Percentiles rank a stretch among this genome's conserved stretches.
phyloP scores from a whole-genome alignment of 1,140 invertebrate genomes.

The Cherax destructor region DNA sequence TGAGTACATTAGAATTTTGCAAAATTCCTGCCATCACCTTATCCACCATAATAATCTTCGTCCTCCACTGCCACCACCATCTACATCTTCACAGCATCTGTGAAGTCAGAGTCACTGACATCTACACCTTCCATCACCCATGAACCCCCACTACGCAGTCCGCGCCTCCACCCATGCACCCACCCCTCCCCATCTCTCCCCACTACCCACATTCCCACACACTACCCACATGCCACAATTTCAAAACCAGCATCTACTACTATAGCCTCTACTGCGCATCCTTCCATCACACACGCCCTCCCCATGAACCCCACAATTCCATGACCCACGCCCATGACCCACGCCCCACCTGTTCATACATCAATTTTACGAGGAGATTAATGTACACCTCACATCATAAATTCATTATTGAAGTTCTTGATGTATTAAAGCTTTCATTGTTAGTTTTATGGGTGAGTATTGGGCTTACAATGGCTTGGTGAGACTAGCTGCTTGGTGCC shows the following conservation, averaged over 20 bases:
- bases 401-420: neutral
- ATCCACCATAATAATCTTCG: neutral
- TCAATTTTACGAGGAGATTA: slow-evolving; percentile 4
- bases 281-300: no score
- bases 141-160: no score
- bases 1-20: no score
- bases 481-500: neutral
- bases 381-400: neutral
- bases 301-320: neutral
- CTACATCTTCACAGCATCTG: no score
- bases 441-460: neutral
- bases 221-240: neutral
- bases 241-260: no score
- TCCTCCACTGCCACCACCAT: neutral
- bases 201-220: neutral
- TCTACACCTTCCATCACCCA: neutral
- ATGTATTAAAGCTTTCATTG: neutral
- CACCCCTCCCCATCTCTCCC: neutral
- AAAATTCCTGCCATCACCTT: no score
- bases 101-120: no score
- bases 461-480: neutral
- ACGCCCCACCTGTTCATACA: neutral
- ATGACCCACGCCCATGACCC: neutral
- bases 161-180: neutral
- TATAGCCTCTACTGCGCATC: no score